Evolutionary conservation across 2,797 vertebrate genomes (phyloP).

Genomic region (Ciconia nigra): DNA sequence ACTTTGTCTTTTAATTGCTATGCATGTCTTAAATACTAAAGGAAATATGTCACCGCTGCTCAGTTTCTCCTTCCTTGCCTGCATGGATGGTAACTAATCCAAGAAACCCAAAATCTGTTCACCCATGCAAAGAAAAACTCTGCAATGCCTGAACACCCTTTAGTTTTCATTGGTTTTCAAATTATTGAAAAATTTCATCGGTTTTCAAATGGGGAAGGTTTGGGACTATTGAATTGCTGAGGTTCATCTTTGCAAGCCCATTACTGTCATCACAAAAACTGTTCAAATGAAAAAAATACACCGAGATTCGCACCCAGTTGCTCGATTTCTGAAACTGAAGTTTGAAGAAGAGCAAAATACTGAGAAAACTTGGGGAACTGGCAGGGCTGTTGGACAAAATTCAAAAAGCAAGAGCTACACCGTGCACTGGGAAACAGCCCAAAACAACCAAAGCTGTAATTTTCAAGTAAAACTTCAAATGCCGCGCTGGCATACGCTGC

Average conservation of each 20-base stretch:
- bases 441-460: neutral
- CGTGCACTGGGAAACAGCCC: neutral
- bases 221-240: neutral
- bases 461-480: neutral
- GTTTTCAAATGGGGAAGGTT: neutral
- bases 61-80: neutral
- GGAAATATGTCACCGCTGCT: accelerated
- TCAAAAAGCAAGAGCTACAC: neutral
- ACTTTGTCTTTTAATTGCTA: neutral
- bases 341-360: neutral
- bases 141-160: accelerated
- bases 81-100: neutral
- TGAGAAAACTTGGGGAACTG: neutral
- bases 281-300: neutral
- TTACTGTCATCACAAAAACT: accelerated
- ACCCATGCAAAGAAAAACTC: neutral
- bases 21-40: neutral
- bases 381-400: neutral
- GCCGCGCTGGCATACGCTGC: accelerated
- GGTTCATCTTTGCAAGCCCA: accelerated
- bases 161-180: accelerated
- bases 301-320: neutral
- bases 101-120: neutral
- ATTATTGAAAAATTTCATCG: neutral
- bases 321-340: neutral